Percentiles rank a stretch among this genome's conserved stretches.
Conservation (phyloP, 2,113 vertebrate genomes). For the Eclectus roratus region DNA sequence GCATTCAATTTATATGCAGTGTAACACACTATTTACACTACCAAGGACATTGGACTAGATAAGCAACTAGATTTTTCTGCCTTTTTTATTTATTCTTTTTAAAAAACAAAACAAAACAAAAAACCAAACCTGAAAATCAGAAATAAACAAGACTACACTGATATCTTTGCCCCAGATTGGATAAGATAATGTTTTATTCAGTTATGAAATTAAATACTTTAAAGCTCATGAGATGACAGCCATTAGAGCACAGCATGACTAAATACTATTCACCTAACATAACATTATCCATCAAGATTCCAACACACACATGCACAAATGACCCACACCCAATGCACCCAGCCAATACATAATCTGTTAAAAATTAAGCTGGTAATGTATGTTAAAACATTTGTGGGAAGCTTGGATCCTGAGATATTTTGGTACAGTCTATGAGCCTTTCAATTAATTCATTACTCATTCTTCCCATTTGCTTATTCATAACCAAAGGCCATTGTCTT, state of each 20-base stretch:
- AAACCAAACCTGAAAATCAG: not conserved
- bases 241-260: not conserved
- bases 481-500: conserved; percentile 26
- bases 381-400: not conserved
- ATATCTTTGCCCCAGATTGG: not conserved
- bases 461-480: not conserved
- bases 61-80: not conserved
- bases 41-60: not conserved
- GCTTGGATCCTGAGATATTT: not conserved
- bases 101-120: not conserved
- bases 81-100: not conserved
- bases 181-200: not conserved
- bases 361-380: not conserved
- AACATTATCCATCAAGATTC: not conserved
- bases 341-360: not conserved
- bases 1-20: not conserved
- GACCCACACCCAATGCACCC: not conserved
- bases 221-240: not conserved
- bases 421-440: not conserved
- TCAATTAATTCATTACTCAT: conserved; percentile 3
- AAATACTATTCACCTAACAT: not conserved
- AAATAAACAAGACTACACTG: not conserved
- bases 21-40: not conserved
- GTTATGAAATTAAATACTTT: not conserved
- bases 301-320: not conserved